phyloP scores from a whole-genome alignment of 2,797 vertebrate genomes.

The Miichthys miiuy region DNA sequence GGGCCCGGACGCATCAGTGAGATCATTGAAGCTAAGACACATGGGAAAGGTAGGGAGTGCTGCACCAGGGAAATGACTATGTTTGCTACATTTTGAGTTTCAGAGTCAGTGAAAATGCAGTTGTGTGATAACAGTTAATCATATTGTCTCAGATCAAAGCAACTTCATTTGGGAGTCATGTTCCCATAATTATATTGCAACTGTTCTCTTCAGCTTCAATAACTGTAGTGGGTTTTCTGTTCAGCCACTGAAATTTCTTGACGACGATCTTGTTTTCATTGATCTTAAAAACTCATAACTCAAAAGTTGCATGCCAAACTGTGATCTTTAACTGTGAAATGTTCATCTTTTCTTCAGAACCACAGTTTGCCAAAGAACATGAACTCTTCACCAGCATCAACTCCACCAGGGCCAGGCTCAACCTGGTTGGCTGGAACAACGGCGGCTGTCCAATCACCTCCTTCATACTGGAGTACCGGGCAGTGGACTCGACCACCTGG shows the following conservation, averaged over 20 bases:
- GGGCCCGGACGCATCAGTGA: slow-evolving; percentile 98
- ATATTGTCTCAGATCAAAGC: slow-evolving; percentile 1
- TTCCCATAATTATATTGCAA: not conserved
- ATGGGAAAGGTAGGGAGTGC: slow-evolving; percentile 92
- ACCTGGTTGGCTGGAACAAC: slow-evolving; percentile 98
- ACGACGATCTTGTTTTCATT: slow-evolving; percentile 20
- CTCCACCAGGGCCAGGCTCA: slow-evolving; percentile 92
- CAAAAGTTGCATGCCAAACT: not conserved
- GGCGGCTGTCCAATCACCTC: slow-evolving; percentile 98
- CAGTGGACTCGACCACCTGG: slow-evolving; percentile 93
- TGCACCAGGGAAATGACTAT: not conserved
- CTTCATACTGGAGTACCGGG: slow-evolving; percentile 95
- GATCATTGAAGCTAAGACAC: slow-evolving; percentile 98
- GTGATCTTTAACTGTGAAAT: not conserved
- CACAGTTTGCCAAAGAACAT: slow-evolving; percentile 98
- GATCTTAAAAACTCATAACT: slow-evolving; percentile 36
- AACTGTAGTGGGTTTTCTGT: not conserved
- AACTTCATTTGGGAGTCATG: not conserved
- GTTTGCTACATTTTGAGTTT: not conserved
- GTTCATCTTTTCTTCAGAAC: slow-evolving; percentile 84
- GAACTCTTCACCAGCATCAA: slow-evolving; percentile 98
- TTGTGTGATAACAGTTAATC: not conserved
- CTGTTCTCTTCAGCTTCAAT: slow-evolving; percentile 4
- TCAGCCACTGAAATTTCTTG: slow-evolving; percentile 1
- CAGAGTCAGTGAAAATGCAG: not conserved